Evolutionary conservation across 2,888 invertebrate genomes (phyloP), one percentile per base, ranked within the genome.

Genomic region (Drosophila ustulata): DNA sequence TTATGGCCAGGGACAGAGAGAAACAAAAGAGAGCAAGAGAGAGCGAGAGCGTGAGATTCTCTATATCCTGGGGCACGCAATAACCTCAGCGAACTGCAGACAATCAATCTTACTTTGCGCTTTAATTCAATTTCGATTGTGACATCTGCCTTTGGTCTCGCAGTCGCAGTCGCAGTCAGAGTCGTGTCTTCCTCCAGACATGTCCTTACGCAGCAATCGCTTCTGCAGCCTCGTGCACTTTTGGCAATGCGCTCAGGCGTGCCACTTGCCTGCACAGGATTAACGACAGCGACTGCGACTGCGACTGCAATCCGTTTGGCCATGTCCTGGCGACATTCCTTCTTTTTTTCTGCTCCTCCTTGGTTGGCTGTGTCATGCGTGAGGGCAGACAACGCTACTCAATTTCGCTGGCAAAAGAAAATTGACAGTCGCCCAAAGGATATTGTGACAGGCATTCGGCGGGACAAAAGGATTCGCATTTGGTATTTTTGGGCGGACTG

Each of bases 121-220:
- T 92, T 92, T 92, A 91, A 92, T 92, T 91, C 92, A 92, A 92
- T 91, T 91, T 91, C 91, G 88, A 91, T 91, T 92, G 91, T 92
- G 91, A 91, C 91, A 91, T 92, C 91, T 91, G 91, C 91, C 91
- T 91, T 88, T 80, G 87, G 82, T 78, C 79, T 66, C 55, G 59
- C 56, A 7, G 52, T 68, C 43, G 69, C 47, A 6, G 34, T 61
- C 45, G 52, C 18, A 32, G 13, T 46, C n/a, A 46, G 23, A 28
- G 6, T 25, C 39, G 37, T 23, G 9, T 13, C 13, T 30, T 18
- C 18, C 18, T 18, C 18, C 18, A 9, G 26, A 45, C 55, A 58
- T 71, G 37, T 73, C 74, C 72, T 73, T 73, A 72, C 67, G 72
- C 72, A 73, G 73, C 30, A 41, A n/a, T 47, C 30, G 56, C 26